Evolutionary conservation across 64 coral and sea anemone genomes (phyloP).

Genomic region (Catalaphyllia jardinei): DNA sequence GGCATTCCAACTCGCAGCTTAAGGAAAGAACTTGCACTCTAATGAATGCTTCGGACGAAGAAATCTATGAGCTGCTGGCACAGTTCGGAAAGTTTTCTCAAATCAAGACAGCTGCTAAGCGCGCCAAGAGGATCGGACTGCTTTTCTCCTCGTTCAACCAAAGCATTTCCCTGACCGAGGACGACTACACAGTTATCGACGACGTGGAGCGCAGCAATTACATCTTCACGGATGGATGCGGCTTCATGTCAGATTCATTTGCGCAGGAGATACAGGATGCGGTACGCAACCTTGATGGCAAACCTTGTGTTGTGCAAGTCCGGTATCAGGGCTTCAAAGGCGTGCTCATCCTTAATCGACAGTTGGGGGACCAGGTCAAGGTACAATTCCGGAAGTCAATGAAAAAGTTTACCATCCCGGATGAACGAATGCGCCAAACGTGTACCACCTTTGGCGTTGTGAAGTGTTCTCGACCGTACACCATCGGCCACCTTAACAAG

Average conservation of each 20-base stretch:
- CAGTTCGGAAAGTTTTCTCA: constrained; percentile 83
- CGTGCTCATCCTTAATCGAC: constrained; percentile 44
- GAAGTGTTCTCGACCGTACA: constrained; percentile 84
- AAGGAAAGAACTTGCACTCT: constrained; percentile 84
- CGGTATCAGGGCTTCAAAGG: constrained; percentile 93
- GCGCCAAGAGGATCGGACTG: constrained; percentile 85
- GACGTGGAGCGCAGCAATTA: constrained; percentile 60
- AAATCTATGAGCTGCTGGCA: constrained; percentile 76
- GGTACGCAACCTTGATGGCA: constrained; percentile 23
- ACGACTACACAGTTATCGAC: constrained; percentile 49
- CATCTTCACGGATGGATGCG: constrained; percentile 89
- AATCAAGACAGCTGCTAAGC: constrained; percentile 61
- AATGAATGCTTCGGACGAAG: constrained; percentile 56
- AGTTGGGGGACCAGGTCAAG: constrained; percentile 19
- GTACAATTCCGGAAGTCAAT: constrained; percentile 86
- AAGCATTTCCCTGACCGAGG: constrained; percentile 56
- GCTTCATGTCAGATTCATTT: constrained; percentile 77
- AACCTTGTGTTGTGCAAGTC: constrained; percentile 79
- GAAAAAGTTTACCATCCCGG: constrained; percentile 81
- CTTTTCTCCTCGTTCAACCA: constrained; percentile 77
- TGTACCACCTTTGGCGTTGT: constrained; percentile 86
- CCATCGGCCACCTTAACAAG: constrained; percentile 77
- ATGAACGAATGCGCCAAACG: constrained; percentile 67
- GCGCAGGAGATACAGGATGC: constrained; percentile 54
- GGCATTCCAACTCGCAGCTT: constrained; percentile 88